Conservation (phyloP, 2,888 invertebrate species). For the Metallyticus violacea region DNA sequence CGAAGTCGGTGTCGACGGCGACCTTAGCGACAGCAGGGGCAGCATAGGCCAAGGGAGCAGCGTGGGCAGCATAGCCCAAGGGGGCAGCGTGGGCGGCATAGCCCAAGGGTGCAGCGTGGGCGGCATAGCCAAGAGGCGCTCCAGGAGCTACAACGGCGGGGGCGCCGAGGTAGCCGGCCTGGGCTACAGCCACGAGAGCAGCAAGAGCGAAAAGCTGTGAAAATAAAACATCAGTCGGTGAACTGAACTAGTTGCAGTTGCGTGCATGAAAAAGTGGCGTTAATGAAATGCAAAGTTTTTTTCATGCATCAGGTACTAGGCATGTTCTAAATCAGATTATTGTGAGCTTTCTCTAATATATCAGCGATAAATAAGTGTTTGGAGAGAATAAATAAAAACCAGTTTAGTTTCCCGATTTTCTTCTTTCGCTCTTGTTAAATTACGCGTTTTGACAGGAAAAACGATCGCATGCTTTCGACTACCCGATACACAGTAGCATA, state of each 20-base stretch:
- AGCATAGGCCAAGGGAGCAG: conserved; percentile 28
- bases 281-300: background rate
- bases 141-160: conserved; percentile 21
- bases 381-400: no score
- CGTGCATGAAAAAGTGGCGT: background rate
- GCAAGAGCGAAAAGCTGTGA: conserved; percentile 34
- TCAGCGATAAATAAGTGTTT: background rate
- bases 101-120: no score
- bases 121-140: conserved; percentile 18
- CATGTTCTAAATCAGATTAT: background rate
- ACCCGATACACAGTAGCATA: no score
- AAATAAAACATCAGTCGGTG: background rate
- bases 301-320: background rate
- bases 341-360: background rate
- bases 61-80: conserved; percentile 29
- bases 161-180: conserved; percentile 17
- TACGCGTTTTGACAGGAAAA: no score
- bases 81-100: conserved; percentile 27
- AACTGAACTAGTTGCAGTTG: no score
- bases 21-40: conserved; percentile 35
- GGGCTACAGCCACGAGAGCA: conserved; percentile 35
- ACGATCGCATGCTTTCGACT: no score
- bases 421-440: no score
- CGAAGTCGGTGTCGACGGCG: conserved; percentile 30
- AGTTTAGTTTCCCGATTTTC: no score